Evolutionary conservation across 1,140 invertebrate genomes (phyloP).

Genomic region (Diachasmimorpha longicaudata): DNA sequence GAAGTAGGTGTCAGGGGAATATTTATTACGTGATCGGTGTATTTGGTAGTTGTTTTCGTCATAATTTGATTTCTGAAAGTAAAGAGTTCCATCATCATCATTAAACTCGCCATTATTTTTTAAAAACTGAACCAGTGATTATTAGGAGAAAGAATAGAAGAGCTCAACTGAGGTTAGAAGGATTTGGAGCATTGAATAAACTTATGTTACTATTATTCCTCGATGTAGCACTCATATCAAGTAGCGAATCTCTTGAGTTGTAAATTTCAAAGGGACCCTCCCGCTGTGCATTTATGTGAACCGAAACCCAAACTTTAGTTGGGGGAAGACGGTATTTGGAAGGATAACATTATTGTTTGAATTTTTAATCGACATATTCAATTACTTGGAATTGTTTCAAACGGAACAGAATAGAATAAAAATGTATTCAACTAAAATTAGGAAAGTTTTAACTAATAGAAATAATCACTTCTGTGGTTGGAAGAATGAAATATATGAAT

Average conservation of each 20-base stretch:
- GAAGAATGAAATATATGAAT: too few species aligned
- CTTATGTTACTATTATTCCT: conserved; percentile 46
- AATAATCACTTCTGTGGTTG: too few species aligned
- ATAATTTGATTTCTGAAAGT: not conserved
- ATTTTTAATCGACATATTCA: not conserved
- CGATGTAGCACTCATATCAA: conserved; percentile 53
- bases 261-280: conserved; percentile 29
- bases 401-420: too few species aligned
- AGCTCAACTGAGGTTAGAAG: not conserved
- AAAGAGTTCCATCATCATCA: not conserved
- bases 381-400: not conserved
- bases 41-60: not conserved
- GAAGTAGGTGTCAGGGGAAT: not conserved
- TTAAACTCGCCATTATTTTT: not conserved
- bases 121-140: not conserved
- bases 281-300: conserved; percentile 60
- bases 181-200: not conserved
- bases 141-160: not conserved
- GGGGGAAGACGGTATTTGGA: conserved; percentile 45
- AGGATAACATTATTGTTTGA: conserved; percentile 37
- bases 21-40: not conserved
- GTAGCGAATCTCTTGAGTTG: conserved; percentile 54
- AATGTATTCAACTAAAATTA: too few species aligned
- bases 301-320: conserved; percentile 43
- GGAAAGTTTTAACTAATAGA: too few species aligned